A percentile compares a stretch with the other conserved stretches of the same genome.
phyloP scores from a whole-genome alignment of 2,113 vertebrate genomes.

The Takifugu bimaculatus region DNA sequence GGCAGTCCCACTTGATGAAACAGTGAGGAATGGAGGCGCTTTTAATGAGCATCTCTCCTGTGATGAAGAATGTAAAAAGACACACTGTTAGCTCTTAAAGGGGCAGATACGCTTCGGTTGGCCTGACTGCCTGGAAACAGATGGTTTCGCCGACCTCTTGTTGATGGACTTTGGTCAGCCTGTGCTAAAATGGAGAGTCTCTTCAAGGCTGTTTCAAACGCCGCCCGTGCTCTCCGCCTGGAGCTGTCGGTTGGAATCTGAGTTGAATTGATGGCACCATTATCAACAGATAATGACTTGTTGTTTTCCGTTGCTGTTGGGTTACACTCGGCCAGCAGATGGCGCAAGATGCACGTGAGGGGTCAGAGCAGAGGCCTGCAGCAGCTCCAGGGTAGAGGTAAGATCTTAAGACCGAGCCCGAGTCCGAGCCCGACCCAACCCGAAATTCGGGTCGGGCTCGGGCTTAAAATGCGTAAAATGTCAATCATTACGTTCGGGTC shows the following conservation, averaged over 20 bases:
- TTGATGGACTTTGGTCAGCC: constrained; percentile 12
- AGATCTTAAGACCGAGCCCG: no score
- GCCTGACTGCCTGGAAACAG: constrained; percentile 7
- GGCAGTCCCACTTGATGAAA: constrained; percentile 79
- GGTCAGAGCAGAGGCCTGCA: constrained; percentile 18
- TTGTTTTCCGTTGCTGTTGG: constrained; percentile 2
- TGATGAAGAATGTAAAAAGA: constrained; percentile 71
- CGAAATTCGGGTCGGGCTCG: no score
- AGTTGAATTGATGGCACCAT: not conserved
- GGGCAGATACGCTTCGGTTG: constrained; percentile 52
- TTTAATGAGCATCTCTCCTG: constrained; percentile 78
- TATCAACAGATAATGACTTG: not conserved
- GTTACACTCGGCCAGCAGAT: constrained; percentile 55
- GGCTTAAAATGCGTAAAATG: no score
- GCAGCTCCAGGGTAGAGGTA: not conserved
- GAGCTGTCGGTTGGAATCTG: not conserved
- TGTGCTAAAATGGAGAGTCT: not conserved
- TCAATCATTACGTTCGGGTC: no score
- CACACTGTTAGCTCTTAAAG: constrained; percentile 71
- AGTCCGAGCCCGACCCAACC: no score
- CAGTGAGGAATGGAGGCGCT: constrained; percentile 73
- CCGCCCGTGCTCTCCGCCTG: not conserved
- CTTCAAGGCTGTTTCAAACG: not conserved
- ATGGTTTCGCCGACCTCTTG: constrained; percentile 24
- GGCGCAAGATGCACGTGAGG: constrained; percentile 56